These are phyloP conservation scores for Alethe castanea DNA, from an alignment of 2,113 vertebrate species.

Conservation along the genomic window DNA sequence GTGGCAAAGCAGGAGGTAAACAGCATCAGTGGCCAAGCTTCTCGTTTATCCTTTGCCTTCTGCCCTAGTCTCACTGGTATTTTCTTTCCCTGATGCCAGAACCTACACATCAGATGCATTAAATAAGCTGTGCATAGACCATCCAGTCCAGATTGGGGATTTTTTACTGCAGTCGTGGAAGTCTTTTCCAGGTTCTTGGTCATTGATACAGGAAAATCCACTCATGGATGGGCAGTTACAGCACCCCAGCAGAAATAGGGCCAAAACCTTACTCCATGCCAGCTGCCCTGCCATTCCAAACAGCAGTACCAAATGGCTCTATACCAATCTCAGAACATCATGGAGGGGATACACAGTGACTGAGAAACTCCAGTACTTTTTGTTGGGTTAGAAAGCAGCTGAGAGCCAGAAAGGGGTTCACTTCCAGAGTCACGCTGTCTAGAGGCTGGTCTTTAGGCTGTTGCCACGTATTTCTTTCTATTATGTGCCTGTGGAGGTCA, in stretches of 20 bases:
- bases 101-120: not conserved
- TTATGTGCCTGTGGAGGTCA: not conserved
- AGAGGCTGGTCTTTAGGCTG: not conserved
- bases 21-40: not conserved
- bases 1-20: not conserved
- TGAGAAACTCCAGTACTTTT: not conserved
- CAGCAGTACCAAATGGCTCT: not conserved
- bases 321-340: rapidly evolving
- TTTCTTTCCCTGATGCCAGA: not conserved
- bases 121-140: not conserved
- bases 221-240: not conserved
- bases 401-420: not conserved
- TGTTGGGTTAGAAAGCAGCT: not conserved
- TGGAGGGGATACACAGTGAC: not conserved
- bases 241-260: not conserved
- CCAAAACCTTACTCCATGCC: not conserved
- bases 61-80: not conserved
- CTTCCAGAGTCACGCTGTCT: not conserved
- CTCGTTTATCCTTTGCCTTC: not conserved
- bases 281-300: not conserved
- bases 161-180: rapidly evolving
- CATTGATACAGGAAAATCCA: not conserved
- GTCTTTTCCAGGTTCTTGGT: not conserved
- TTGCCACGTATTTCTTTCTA: not conserved
- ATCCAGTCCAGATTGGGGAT: not conserved